phyloP scores from a whole-genome alignment of 2,888 invertebrate species.

The Elgonia sp. region DNA sequence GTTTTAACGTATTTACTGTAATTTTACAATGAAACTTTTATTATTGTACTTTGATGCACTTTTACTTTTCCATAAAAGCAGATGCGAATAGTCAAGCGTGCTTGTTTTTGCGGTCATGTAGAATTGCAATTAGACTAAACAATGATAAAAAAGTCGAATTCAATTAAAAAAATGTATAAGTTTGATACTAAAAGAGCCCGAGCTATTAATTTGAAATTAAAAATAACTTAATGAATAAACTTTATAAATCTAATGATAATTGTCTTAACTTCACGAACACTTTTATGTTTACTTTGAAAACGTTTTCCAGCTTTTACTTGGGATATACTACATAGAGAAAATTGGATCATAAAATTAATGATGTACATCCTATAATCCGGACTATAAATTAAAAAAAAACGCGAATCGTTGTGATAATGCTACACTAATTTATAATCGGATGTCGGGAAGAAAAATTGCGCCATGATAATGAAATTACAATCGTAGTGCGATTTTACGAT shows the following conservation, averaged over 20 bases:
- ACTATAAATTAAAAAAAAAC: conserved; percentile 32
- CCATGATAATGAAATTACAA: conserved; percentile 39
- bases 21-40: conserved; percentile 61
- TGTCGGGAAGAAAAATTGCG: conserved; percentile 41
- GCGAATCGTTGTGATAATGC: conserved; percentile 26
- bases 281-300: conserved; percentile 20
- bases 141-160: background rate
- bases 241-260: background rate
- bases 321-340: conserved; percentile 23
- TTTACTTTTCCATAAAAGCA: conserved; percentile 37
- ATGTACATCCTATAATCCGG: conserved; percentile 40
- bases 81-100: background rate
- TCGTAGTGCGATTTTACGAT: conserved; percentile 35
- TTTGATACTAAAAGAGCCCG: background rate
- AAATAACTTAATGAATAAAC: background rate
- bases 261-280: background rate
- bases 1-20: conserved; percentile 43
- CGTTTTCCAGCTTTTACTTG: conserved; percentile 31
- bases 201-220: conserved; percentile 18
- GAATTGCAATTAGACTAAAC: conserved; percentile 32
- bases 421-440: conserved; percentile 52
- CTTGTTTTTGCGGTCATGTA: conserved; percentile 12
- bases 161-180: background rate
- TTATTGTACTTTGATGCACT: conserved; percentile 30
- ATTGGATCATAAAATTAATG: conserved; percentile 58